Evolutionary conservation across 2,113 vertebrate genomes (phyloP).

Genomic region (Erythrolamprus reginae): DNA sequence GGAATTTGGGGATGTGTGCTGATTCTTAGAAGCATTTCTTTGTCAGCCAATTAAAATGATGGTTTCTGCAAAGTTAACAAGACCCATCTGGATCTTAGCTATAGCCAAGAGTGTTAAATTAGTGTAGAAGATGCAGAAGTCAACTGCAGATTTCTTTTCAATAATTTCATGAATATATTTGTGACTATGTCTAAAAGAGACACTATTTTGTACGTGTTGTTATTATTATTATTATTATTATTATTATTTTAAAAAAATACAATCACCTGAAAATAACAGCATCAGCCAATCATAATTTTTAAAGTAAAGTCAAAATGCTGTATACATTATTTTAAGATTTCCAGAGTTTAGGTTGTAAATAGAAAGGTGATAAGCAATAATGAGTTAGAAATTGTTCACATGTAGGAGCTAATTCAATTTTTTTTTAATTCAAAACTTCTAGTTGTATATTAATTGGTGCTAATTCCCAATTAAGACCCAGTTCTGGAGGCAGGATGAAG

Average conservation of each 20-base stretch:
- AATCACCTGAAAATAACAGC: background rate
- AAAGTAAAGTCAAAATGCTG: background rate
- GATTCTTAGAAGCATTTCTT: constrained; percentile 43
- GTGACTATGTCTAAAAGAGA: constrained; percentile 53
- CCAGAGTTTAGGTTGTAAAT: background rate
- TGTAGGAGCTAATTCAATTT: background rate
- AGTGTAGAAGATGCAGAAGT: constrained; percentile 57
- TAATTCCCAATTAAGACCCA: background rate
- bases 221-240: too few species aligned
- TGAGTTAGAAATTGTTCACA: background rate
- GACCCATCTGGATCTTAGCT: constrained; percentile 59
- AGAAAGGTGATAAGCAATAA: background rate
- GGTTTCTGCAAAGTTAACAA: constrained; percentile 51
- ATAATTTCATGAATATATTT: constrained; percentile 54
- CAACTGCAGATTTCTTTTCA: constrained; percentile 65
- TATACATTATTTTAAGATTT: background rate
- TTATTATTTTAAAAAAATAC: constrained; percentile 9
- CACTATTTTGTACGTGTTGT: too few species aligned
- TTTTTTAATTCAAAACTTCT: background rate
- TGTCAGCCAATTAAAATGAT: constrained; percentile 46
- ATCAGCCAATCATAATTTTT: background rate
- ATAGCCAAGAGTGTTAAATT: constrained; percentile 60
- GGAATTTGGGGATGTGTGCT: constrained; percentile 40
- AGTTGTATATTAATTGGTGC: background rate
- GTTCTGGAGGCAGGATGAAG: background rate